Evolutionary conservation across 2,113 vertebrate genomes (phyloP), one percentile per base, ranked within the genome.

Genomic region (Silurus asotus): DNA sequence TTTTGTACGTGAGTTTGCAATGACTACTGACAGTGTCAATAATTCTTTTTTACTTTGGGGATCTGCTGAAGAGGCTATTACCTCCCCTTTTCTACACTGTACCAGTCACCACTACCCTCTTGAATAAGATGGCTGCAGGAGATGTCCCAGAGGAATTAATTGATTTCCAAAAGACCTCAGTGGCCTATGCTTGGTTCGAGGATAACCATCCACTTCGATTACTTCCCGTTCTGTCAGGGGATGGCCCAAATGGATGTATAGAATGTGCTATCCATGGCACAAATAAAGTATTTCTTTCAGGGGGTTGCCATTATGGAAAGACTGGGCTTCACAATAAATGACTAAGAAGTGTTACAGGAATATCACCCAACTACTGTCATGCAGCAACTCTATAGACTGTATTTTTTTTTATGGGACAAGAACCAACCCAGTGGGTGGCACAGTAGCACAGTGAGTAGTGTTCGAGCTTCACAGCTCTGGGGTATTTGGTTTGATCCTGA

Each of bases 131-230:
- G 56, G 28, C 28, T 79, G 55, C 15, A 79, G 76, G 53, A 58
- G 77, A 79, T 79, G 25, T 11, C 77, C 77, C 55, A 79, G 56
- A 79, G 25, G 56, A 79, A 79, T 59, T 79, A 19, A 79, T 79
- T 79, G 55, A 79, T 79, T 79, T 79, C 55, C 59, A 45, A 79
- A 79, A 79, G 17, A 79, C 55, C 55, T 59, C 77, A 1, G 17
- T 59, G 56, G 77, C 55, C 77, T 79, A 45, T 45, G 77, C 4
- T 79, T 79, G 56, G 77, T 45, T 79, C 2, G 25, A 61, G 77
- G 77, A 59, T 79, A 59, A 79, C 55, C 25, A 79, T 59, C 28
- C 28, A 23, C 56, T 61, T 79, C 56, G 28, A 79, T 79, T 79
- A 79, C 56, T 79, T 79, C 28, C 17, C 55, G 55, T 79, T 59